Conservation (phyloP, 1,140 invertebrate genomes). For the Thaumetopoea pityocampa region DNA sequence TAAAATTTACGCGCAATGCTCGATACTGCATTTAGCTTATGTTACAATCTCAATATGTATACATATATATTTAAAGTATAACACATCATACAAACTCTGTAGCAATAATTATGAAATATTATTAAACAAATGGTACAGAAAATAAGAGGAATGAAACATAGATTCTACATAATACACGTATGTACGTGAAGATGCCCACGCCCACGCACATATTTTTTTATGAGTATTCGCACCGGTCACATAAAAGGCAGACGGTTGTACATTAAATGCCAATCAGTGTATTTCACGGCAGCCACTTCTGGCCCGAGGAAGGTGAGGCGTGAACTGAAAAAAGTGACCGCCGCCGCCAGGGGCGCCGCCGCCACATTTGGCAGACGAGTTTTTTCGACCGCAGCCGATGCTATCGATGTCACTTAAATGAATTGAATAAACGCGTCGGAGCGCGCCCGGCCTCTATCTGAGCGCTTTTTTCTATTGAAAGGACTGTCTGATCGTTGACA, state of each 20-base stretch:
- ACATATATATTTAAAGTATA: no score
- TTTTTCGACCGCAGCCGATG: conserved; percentile 59
- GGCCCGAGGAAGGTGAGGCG: conserved; percentile 51
- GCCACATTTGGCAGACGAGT: conserved; percentile 66
- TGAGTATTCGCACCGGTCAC: conserved; percentile 16
- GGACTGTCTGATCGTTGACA: conserved; percentile 9
- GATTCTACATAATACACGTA: conserved; percentile 8
- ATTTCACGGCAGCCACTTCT: conserved; percentile 43
- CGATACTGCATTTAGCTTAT: conserved; percentile 66
- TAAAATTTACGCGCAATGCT: conserved; percentile 74
- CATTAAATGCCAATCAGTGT: conserved; percentile 60
- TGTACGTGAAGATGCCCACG: conserved; percentile 18
- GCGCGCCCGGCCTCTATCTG: conserved; percentile 32
- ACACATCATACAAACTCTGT: no score
- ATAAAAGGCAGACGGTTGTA: conserved; percentile 28
- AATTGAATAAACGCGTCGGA: conserved; percentile 70
- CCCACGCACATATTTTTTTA: conserved; percentile 19
- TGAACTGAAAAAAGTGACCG: conserved; percentile 61
- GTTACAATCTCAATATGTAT: conserved; percentile 29
- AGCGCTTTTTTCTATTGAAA: conserved; percentile 10
- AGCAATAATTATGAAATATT: no score
- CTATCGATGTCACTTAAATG: conserved; percentile 75
- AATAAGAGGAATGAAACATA: no score
- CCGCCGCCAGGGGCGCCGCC: conserved; percentile 40
- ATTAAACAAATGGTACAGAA: no score